These are phyloP conservation scores for Brenthis daphne DNA, from an alignment of 2,888 invertebrate genomes.

Conservation along the genomic window DNA sequence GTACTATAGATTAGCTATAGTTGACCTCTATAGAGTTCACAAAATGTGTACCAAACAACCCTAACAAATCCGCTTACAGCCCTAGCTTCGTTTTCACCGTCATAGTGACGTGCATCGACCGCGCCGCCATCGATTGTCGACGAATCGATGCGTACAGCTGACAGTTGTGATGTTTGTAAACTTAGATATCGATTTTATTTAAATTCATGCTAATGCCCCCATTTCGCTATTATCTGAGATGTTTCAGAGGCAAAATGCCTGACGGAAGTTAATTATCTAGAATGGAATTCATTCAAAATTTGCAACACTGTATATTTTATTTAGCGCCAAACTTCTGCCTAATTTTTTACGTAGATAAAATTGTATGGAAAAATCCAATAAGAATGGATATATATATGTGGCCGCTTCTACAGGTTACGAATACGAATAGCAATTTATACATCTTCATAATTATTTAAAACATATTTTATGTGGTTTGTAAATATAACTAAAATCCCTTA, in stretches of 20 bases:
- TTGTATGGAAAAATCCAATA: no score
- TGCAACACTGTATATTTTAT: no score
- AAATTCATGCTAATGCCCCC: conserved; percentile 27
- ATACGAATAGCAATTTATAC: no score
- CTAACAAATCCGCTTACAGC: conserved; percentile 22
- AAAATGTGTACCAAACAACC: conserved; percentile 13
- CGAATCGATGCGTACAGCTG: conserved; percentile 59
- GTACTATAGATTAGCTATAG: not conserved
- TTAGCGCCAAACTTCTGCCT: no score
- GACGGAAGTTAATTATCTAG: no score
- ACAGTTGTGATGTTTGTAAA: conserved; percentile 54
- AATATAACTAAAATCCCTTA: no score
- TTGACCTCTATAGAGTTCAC: conserved; percentile 4
- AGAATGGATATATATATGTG: no score
- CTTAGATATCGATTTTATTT: conserved; percentile 38
- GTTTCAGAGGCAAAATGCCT: not conserved
- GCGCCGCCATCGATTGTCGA: conserved; percentile 49
- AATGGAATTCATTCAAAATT: no score
- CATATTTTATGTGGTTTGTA: no score
- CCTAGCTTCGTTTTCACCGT: conserved; percentile 23
- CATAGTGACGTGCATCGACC: conserved; percentile 61
- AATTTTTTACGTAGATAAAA: no score
- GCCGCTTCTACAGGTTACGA: no score
- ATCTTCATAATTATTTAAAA: no score
- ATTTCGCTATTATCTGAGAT: not conserved